phyloP scores from a whole-genome alignment of 2,113 vertebrate species.

The Rhinolophus sinicus region DNA sequence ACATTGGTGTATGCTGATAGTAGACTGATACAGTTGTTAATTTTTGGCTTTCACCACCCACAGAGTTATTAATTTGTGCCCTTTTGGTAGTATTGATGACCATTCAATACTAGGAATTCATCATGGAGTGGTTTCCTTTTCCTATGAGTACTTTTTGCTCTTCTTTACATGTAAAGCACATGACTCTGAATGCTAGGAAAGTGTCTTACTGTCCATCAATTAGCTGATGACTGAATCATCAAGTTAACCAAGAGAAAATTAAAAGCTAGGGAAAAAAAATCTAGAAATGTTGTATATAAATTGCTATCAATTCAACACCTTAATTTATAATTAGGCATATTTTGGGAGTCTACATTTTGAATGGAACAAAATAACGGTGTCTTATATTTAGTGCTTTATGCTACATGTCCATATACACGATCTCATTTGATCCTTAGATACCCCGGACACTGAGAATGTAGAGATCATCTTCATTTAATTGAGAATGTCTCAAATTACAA shows the following conservation, averaged over 20 bases:
- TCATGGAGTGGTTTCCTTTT: background rate
- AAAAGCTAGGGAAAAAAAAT: constrained; percentile 70
- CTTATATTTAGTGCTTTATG: background rate
- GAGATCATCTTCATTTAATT: background rate
- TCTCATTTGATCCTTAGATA: background rate
- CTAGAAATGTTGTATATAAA: constrained; percentile 80
- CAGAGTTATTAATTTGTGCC: background rate
- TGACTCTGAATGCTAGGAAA: constrained; percentile 78
- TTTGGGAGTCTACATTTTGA: background rate
- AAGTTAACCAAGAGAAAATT: constrained; percentile 65
- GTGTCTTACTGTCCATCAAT: constrained; percentile 76
- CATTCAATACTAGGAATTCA: constrained; percentile 45
- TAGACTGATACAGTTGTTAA: background rate
- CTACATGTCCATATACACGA: background rate
- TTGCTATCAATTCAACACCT: constrained; percentile 85
- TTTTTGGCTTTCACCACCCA: background rate
- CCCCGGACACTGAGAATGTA: background rate
- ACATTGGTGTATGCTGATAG: background rate
- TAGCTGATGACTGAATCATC: constrained; percentile 62
- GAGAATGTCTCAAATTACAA: background rate
- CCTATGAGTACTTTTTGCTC: background rate
- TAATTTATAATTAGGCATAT: constrained; percentile 55
- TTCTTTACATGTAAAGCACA: constrained; percentile 81
- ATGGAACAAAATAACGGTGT: background rate
- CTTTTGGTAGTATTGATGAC: background rate